These are phyloP conservation scores for Poliocrania exsul DNA, from an alignment of 2,797 vertebrate species.

Conservation along the genomic window DNA sequence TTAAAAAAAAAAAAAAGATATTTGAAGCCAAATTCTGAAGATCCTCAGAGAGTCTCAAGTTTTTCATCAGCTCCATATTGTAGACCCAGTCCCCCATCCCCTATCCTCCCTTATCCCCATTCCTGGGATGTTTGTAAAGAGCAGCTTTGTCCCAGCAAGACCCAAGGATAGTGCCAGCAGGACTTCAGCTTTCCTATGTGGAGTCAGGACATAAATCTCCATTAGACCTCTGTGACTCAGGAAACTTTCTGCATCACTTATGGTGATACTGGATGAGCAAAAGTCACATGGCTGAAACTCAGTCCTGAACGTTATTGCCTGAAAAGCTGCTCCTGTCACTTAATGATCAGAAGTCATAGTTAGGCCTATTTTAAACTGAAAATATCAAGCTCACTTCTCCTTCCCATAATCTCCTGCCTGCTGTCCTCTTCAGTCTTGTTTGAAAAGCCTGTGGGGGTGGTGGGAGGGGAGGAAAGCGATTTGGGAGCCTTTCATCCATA, in stretches of 20 bases:
- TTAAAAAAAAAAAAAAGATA: too few species aligned
- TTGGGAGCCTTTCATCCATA: slow-evolving; percentile 68
- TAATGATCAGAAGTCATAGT: slow-evolving; percentile 13
- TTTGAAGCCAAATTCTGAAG: background rate
- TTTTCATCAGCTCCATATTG: background rate
- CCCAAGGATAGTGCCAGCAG: background rate
- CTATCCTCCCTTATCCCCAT: background rate
- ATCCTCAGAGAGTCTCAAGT: background rate
- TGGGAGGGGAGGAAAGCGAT: slow-evolving; percentile 52
- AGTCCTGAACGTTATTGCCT: background rate
- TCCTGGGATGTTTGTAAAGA: background rate
- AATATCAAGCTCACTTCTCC: slow-evolving; percentile 61
- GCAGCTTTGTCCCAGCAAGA: background rate
- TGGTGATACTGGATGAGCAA: accelerated
- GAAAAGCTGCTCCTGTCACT: background rate
- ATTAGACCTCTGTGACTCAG: background rate
- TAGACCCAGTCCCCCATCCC: accelerated
- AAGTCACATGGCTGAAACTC: background rate
- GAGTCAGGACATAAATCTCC: background rate
- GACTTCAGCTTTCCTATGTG: background rate
- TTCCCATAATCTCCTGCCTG: slow-evolving; percentile 68
- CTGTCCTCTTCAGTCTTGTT: slow-evolving; percentile 66
- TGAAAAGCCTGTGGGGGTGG: slow-evolving; percentile 68
- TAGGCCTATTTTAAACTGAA: slow-evolving; percentile 55
- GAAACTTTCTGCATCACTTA: background rate